phyloP scores from a whole-genome alignment of 2,797 vertebrate species.

The Phoeniculus purpureus region DNA sequence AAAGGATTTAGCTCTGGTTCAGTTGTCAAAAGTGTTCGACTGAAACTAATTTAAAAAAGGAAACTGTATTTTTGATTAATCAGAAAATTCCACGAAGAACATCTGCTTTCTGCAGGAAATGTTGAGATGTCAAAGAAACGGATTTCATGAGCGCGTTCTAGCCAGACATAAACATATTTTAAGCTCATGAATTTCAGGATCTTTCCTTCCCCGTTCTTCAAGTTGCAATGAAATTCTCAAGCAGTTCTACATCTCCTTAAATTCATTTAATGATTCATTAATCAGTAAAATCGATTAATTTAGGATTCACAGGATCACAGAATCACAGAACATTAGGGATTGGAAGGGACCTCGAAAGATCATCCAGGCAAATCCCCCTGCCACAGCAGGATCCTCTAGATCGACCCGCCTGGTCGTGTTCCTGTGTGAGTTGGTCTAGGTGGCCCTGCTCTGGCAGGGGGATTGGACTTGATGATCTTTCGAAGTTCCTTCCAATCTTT shows the following conservation, averaged over 20 bases:
- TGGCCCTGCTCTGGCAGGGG: no score
- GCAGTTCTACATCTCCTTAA: neutral
- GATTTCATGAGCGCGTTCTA: neutral
- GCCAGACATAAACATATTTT: neutral
- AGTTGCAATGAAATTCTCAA: neutral
- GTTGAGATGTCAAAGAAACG: slow-evolving; percentile 28
- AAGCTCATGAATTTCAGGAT: neutral
- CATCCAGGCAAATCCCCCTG: no score
- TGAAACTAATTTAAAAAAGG: slow-evolving; percentile 50
- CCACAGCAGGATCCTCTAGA: no score
- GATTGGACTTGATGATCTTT: no score
- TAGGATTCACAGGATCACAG: no score
- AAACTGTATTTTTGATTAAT: slow-evolving; percentile 64
- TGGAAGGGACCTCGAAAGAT: no score
- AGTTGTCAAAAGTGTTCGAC: neutral
- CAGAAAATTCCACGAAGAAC: slow-evolving; percentile 43
- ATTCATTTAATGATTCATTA: neutral
- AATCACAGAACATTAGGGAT: no score
- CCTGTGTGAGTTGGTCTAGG: no score
- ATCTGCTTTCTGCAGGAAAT: slow-evolving; percentile 55
- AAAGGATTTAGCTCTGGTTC: slow-evolving; percentile 32
- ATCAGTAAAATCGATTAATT: no score
- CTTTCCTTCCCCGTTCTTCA: fast-evolving
- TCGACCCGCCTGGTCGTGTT: no score
- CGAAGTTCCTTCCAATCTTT: no score